Base-by-base conservation (phyloP, 1,140 invertebrate genomes). In the Scaptodrosophila lebanonensis region DNA sequence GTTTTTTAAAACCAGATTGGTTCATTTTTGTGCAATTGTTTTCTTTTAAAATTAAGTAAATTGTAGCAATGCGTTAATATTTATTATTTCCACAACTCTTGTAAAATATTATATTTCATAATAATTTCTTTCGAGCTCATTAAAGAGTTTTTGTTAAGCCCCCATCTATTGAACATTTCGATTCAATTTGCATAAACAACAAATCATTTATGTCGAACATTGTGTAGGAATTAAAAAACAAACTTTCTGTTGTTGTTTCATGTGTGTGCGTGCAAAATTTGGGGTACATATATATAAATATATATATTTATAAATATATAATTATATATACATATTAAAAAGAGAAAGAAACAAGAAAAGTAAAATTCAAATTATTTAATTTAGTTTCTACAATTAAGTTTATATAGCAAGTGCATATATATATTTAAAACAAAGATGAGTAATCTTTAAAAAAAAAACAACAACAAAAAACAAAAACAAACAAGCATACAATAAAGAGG, bases 331-430 rank as follows among this genome's bases (percentile, higher is more conserved):
- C 35, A 54, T 45, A 53, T 53, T 49, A 51, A 44, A 59, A 33
- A 39, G 44, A 52, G 52, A 66, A 17, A 61, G 38, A 33, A 52
- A 52, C 36, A 43, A 35, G 36, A 36, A 64, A 72, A 52, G 58
- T 42, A 71, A 65, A 72, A 77, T 77, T 82, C 73, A 79, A 82
- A 68, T 73, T 66, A 73, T 82, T 82, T 69, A 82, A 77, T 79
- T 77, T 77, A 77, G 73, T 77, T 77, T 35, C 43, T 77, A 77
- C 36, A 72, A 61, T 79, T 79, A 82, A 79, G 73, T 79, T 79
- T 79, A 79, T 79, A 79, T 79, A 79, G 60, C 68, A 82, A 68
- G 73, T 68, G 75, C 75, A 54, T 73, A 66, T 65, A 59, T 48
- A 68, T 45, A 64, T 36, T 60, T 30, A 59, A 56, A 64, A 70